Base-by-base conservation (phyloP, 2,797 vertebrate genomes). In the Syngnathus acus region DNA sequence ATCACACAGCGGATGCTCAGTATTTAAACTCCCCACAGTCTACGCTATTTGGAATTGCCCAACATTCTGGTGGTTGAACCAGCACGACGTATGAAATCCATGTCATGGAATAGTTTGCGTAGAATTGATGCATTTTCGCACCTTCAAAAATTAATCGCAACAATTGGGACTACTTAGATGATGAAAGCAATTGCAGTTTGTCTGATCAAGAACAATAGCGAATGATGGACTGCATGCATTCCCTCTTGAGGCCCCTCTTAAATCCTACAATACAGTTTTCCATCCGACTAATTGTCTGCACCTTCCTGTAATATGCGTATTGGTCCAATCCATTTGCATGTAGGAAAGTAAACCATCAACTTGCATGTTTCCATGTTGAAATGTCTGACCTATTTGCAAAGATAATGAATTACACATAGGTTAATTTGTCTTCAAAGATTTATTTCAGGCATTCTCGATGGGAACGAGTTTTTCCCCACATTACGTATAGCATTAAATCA, bases 371-470 rank as follows among this genome's bases (percentile, higher is more conserved):
- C 26, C 26, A 32, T 17, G 14, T 57, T 14, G 26, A 37, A 32
- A 16, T 55, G 23, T 55, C 23, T 55, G 13, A 55, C 7, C 26
- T 37, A 11, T 16, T 57, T 16, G 23, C 26, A 16, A 57, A 32
- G 23, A 57, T 32, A 32, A 55, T 32, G 21, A 19, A 48, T 17
- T 16, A 1, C 47, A 6, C 5, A 26, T 26, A 48, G 16, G 9
- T 55, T 32, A 26, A 26, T 57, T 57, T 32, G 23, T 57, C 48
- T 19, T 57, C 54, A 57, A 57, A 57, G 51, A 53, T 53, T 23
- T 53, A 13, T 23, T 10, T 53, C 21, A 21, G 9, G 51, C 10
- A 4, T 53, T 53, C 4, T 23, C n/a, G 8, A 10, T 9, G 3
- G 10, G 51, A 53, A 53, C 10, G 4, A 53, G 51, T 23, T 23